Percentiles rank a stretch among this genome's conserved stretches.
Evolutionary conservation across 1,140 invertebrate genomes (phyloP).

Genomic region (Rhizoglyphus robini): DNA sequence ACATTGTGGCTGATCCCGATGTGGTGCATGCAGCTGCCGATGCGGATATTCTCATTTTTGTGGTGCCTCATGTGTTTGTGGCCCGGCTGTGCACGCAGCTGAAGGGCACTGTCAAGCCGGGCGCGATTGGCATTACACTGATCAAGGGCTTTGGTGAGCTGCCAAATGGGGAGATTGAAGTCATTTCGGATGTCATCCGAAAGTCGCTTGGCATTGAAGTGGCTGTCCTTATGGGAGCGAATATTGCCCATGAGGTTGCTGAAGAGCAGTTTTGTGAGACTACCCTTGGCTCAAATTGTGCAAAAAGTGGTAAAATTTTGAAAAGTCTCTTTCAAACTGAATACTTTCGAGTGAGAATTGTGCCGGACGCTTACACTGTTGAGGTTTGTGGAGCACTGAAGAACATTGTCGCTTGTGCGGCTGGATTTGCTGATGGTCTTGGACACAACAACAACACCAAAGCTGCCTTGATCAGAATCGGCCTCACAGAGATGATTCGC

Average conservation of each 20-base stretch:
- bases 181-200: conserved; percentile 94
- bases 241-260: conserved; percentile 87
- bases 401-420: conserved; percentile 98
- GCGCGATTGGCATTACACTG: no score
- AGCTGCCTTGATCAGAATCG: no score
- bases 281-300: no score
- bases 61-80: no score
- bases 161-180: conserved; percentile 78
- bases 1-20: conserved; percentile 84
- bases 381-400: conserved; percentile 55
- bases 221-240: no score
- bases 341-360: conserved; percentile 90
- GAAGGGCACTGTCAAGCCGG: no score
- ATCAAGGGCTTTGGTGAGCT: no score
- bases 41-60: no score
- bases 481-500: no score
- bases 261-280: conserved; percentile 97
- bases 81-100: conserved; percentile 88
- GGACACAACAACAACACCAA: no score
- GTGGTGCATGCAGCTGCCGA: conserved; percentile 73
- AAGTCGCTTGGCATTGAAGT: conserved; percentile 92
- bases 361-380: no score
- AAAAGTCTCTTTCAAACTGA: conserved; percentile 83
- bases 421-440: no score
- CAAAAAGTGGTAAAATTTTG: conserved; percentile 60